Conservation (phyloP, 1,140 invertebrate genomes). For the Drosophila cardini region DNA sequence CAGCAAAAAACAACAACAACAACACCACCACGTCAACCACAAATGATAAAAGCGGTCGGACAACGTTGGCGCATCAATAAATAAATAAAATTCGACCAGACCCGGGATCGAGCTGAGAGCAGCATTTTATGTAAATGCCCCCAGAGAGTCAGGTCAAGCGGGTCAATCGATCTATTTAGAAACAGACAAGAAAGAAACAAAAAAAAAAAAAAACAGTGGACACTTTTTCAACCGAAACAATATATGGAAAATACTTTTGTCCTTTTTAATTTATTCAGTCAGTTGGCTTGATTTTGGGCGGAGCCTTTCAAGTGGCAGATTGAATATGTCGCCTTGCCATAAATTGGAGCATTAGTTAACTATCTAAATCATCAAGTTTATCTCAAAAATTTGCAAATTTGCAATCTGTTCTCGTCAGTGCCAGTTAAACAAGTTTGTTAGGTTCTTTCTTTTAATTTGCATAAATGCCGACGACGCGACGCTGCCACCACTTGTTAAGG, state of each 20-base stretch:
- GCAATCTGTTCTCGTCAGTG: slow-evolving; percentile 19
- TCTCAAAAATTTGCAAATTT: slow-evolving; percentile 53
- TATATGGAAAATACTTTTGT: not conserved
- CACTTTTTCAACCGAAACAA: slow-evolving; percentile 1
- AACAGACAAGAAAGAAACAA: slow-evolving; percentile 6
- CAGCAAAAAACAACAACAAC: slow-evolving; percentile 34
- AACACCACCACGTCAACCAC: slow-evolving; percentile 31
- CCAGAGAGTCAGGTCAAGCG: slow-evolving; percentile 25
- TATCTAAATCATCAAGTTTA: slow-evolving; percentile 65
- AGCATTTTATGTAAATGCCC: slow-evolving; percentile 68
- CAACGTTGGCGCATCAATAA: slow-evolving; percentile 72
- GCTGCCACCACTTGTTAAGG: slow-evolving; percentile 35
- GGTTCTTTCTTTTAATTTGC: slow-evolving; percentile 65
- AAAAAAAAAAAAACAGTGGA: too few species aligned
- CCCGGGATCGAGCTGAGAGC: slow-evolving; percentile 41
- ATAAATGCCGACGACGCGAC: slow-evolving; percentile 52
- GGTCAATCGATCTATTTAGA: slow-evolving; percentile 56
- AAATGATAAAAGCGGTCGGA: slow-evolving; percentile 66
- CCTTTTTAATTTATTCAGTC: slow-evolving; percentile 51
- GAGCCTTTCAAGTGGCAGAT: slow-evolving; percentile 60
- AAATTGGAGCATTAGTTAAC: slow-evolving; percentile 74
- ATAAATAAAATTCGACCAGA: slow-evolving; percentile 65
- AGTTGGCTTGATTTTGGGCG: slow-evolving; percentile 22
- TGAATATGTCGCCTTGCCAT: slow-evolving; percentile 58
- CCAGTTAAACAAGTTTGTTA: slow-evolving; percentile 68